phyloP scores from a whole-genome alignment of 2,888 invertebrate species.

The Aquatica leii region DNA sequence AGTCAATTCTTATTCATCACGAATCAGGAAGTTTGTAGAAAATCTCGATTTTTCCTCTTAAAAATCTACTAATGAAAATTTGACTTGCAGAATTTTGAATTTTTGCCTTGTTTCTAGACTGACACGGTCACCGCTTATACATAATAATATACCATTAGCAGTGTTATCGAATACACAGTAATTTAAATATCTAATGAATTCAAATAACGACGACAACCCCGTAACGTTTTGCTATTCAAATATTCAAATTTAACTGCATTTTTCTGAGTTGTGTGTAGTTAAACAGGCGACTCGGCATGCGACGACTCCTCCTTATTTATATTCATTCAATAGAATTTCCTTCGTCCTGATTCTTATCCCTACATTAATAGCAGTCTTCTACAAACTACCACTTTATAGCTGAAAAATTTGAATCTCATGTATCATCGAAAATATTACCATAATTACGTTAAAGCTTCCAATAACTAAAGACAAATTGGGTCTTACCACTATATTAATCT shows the following conservation, averaged over 20 bases:
- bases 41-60: constrained; percentile 49
- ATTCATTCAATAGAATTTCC: constrained; percentile 32
- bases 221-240: constrained; percentile 45
- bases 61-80: constrained; percentile 54
- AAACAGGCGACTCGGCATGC: constrained; percentile 38
- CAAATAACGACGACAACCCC: constrained; percentile 45
- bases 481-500: constrained; percentile 1
- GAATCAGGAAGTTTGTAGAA: constrained; percentile 49
- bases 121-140: constrained; percentile 47
- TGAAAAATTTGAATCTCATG: constrained; percentile 17
- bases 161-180: constrained; percentile 55
- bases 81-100: constrained; percentile 51
- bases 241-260: constrained; percentile 47
- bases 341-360: constrained; percentile 19
- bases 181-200: constrained; percentile 57
- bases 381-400: constrained; percentile 16
- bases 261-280: constrained; percentile 42
- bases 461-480: constrained; percentile 17
- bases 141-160: constrained; percentile 54
- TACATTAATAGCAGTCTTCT: constrained; percentile 22
- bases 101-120: constrained; percentile 43
- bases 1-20: constrained; percentile 52
- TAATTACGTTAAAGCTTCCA: constrained; percentile 22
- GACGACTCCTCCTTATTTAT: constrained; percentile 33
- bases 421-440: constrained; percentile 18